Conservation (phyloP, 2,888 invertebrate species). For the Autographa gamma region DNA sequence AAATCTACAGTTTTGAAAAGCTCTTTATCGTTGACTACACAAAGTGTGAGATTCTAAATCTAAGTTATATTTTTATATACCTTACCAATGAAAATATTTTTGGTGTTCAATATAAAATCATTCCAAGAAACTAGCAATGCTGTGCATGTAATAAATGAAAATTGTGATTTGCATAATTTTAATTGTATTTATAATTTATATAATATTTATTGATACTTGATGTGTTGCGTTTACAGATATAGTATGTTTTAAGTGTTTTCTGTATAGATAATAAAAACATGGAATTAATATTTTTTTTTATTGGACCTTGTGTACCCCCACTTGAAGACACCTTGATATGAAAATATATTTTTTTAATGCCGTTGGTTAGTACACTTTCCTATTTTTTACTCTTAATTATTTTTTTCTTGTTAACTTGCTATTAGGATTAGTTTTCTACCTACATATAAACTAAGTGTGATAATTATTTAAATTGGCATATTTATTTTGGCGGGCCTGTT, state of each 20-base stretch:
- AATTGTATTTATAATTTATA: conserved; percentile 42
- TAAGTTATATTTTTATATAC: conserved; percentile 55
- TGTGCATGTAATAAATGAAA: conserved; percentile 46
- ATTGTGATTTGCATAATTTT: conserved; percentile 61
- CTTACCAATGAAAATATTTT: conserved; percentile 57
- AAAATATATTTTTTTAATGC: no score
- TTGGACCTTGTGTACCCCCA: background rate
- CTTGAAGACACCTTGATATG: no score
- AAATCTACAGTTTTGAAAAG: conserved; percentile 4
- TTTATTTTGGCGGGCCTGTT: no score
- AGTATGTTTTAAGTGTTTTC: conserved; percentile 52
- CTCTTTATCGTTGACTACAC: background rate
- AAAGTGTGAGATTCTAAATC: conserved; percentile 21
- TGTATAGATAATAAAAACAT: conserved; percentile 56
- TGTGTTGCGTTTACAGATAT: conserved; percentile 49
- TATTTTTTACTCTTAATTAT: no score
- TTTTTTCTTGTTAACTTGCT: no score
- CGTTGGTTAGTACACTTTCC: no score
- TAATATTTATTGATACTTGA: conserved; percentile 42
- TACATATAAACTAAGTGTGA: no score
- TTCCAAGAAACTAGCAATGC: conserved; percentile 69
- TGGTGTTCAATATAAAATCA: conserved; percentile 72
- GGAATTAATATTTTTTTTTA: conserved; percentile 22
- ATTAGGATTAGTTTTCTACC: no score
- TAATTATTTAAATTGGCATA: no score